Base-by-base conservation (phyloP, 2,113 vertebrate genomes). In the Dascyllus trimaculatus region DNA sequence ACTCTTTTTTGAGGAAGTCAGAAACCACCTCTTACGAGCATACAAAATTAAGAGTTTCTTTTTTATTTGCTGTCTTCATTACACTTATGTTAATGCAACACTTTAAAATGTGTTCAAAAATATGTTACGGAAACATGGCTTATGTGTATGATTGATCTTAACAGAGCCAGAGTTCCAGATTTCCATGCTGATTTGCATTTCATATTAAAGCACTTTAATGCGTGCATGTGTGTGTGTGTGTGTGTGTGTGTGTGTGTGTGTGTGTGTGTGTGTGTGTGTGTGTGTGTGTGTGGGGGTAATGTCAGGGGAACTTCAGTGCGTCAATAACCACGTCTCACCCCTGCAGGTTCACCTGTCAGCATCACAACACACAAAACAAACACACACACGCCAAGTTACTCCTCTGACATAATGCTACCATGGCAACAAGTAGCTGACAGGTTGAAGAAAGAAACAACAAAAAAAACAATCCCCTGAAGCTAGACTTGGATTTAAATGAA, bases 341-440 rank as follows among this genome's bases (percentile, higher is more conserved):
- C 29, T 25, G 53, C 35, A 45, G 52, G 51, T 24, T 11, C 43
- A 60, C 57, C 67, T 13, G 11, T 63, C 35, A 59, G 22, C 64
- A 22, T 52, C 40, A 75, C 24, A 24, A 75, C 25, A 45, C 19
- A 69, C n/a, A 64, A 29, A 22, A 48, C 18, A 69, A 25, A 70
- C n/a, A 57, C 51, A 35, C 25, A 53, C 17, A 60, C 21, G 60
- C 17, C 0, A 2, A 65, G 25, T 53, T 54, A 32, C 24, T 52
- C 26, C n/a, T 65, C 75, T 83, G 58, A 83, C 75, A 80, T 71
- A 70, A 68, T 0, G 89, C 72, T 85, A 13, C 81, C 84, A 88
- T 90, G 81, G 79, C 72, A 90, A 88, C 86, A 85, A 85, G 86
- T 80, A 78, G 83, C 76, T 72, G 70, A 75, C 81, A 83, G 76